Percentiles rank a stretch among this genome's conserved stretches.
Evolutionary conservation across 2,888 invertebrate genomes (phyloP).

Genomic region (Xanthostigma xanthostigma): DNA sequence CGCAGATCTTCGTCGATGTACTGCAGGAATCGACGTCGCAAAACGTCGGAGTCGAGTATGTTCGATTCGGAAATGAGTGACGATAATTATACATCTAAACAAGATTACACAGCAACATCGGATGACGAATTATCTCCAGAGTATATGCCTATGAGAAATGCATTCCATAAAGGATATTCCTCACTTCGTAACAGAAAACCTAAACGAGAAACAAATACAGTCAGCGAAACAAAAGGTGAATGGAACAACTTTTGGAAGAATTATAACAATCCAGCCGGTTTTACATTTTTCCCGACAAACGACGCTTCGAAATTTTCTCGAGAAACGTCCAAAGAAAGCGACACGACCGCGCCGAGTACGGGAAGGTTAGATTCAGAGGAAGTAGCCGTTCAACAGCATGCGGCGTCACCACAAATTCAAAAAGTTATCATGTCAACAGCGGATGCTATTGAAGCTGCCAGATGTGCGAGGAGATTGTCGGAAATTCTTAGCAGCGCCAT

Average conservation of each 20-base stretch:
- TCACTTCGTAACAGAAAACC: too few species aligned
- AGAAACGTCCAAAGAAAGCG: background rate
- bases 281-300: background rate
- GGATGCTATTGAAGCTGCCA: slow-evolving; percentile 25
- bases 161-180: background rate
- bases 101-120: slow-evolving; percentile 12
- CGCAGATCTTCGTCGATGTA: background rate
- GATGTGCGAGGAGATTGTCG: slow-evolving; percentile 24
- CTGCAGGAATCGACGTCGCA: background rate
- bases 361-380: background rate
- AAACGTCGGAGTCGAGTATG: background rate
- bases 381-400: background rate
- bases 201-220: too few species aligned
- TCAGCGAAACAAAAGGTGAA: slow-evolving; percentile 18
- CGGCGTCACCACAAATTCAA: slow-evolving; percentile 4
- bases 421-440: slow-evolving; percentile 22
- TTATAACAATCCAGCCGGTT: slow-evolving; percentile 24
- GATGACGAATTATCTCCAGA: too few species aligned
- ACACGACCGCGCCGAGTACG: background rate
- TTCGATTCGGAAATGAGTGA: background rate
- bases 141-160: background rate
- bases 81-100: background rate
- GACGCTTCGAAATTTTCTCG: background rate
- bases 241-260: slow-evolving; percentile 32
- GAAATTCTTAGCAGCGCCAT: slow-evolving; percentile 27